A percentile compares a stretch with the other conserved stretches of the same genome.
Evolutionary conservation across 2,113 vertebrate genomes (phyloP).

Genomic region (Corydoras maculifer): DNA sequence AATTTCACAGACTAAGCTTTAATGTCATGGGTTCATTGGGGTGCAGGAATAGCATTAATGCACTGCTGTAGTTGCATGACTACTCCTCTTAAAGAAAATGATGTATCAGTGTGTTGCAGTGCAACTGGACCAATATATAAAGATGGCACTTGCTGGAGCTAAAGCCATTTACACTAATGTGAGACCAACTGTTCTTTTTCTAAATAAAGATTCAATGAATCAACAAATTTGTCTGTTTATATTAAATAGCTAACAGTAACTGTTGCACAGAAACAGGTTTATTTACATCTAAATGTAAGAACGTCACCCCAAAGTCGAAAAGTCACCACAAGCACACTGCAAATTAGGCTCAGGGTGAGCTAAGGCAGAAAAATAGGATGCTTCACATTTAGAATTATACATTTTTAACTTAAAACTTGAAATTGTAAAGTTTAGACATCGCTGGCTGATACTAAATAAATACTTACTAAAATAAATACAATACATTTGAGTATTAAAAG

Average conservation of each 20-base stretch:
- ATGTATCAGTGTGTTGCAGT: constrained; percentile 81
- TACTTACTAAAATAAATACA: too few relatives aligned
- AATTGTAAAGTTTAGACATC: too few relatives aligned
- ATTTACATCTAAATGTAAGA: too few relatives aligned
- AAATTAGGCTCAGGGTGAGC: too few relatives aligned
- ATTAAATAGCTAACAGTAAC: background rate
- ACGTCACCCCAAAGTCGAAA: too few relatives aligned
- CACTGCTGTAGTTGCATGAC: constrained; percentile 92
- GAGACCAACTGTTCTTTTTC: constrained; percentile 66
- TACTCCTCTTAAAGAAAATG: constrained; percentile 77
- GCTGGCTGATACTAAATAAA: too few relatives aligned
- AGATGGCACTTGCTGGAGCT: constrained; percentile 61
- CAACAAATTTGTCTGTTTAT: background rate
- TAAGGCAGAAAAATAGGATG: too few relatives aligned
- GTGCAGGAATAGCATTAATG: constrained; percentile 74
- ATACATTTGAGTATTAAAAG: too few relatives aligned
- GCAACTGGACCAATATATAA: constrained; percentile 70
- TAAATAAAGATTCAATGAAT: constrained; percentile 35
- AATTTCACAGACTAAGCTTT: constrained; percentile 69
- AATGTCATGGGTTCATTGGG: constrained; percentile 77
- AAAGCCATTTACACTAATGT: constrained; percentile 81
- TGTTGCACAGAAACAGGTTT: too few relatives aligned
- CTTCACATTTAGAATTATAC: too few relatives aligned
- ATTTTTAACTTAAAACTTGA: too few relatives aligned
- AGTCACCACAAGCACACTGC: too few relatives aligned